Conservation (phyloP, 2,888 invertebrate genomes). For the Protophormia terraenovae region DNA sequence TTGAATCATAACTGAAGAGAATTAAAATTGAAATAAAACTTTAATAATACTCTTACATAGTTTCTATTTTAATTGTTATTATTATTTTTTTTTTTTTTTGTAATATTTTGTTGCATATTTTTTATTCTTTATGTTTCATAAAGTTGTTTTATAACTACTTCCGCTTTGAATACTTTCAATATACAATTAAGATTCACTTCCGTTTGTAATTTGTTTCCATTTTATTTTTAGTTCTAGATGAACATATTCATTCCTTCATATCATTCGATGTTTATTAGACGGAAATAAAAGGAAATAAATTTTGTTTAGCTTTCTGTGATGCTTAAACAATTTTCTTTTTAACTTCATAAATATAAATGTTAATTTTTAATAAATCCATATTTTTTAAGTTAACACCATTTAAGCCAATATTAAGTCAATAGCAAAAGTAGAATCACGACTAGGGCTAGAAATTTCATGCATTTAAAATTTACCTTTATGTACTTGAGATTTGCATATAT, state of each 20-base stretch:
- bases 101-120: constrained; percentile 4
- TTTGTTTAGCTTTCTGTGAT: not conserved
- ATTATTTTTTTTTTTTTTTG: constrained; percentile 27
- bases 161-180: constrained; percentile 68
- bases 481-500: too few species aligned
- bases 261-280: not conserved
- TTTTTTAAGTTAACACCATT: too few species aligned
- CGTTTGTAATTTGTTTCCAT: constrained; percentile 17
- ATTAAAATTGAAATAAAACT: constrained; percentile 12
- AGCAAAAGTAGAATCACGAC: too few species aligned
- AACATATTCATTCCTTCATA: not conserved
- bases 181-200: constrained; percentile 49
- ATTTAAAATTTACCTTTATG: too few species aligned
- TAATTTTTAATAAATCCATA: too few species aligned
- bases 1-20: constrained; percentile 7
- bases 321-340: too few species aligned
- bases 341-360: too few species aligned
- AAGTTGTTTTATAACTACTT: constrained; percentile 60
- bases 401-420: too few species aligned
- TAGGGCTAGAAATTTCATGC: too few species aligned
- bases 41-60: not conserved
- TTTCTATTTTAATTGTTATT: constrained; percentile 15
- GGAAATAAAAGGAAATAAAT: not conserved
- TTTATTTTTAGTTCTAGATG: not conserved
- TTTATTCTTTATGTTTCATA: not conserved